These are phyloP conservation scores for Brachionus paranguensis DNA, from an alignment of 1,140 invertebrate species.

Conservation along the genomic window DNA sequence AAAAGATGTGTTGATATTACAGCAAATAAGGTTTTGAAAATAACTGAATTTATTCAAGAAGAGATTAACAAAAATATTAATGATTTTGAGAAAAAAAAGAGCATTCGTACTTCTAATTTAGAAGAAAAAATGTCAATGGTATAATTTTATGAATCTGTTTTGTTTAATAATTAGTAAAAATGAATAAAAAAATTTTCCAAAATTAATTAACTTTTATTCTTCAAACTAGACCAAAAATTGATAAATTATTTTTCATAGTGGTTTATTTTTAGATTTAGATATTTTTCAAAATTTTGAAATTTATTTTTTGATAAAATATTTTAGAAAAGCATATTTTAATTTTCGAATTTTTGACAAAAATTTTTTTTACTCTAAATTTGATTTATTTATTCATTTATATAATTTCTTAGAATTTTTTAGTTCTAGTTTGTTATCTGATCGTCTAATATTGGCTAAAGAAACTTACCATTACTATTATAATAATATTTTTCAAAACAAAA, in stretches of 20 bases:
- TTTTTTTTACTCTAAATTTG: not conserved
- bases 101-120: not conserved
- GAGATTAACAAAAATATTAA: constrained; percentile 58
- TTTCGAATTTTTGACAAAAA: not conserved
- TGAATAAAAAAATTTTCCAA: not conserved
- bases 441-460: too few species aligned
- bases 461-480: too few species aligned
- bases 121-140: constrained; percentile 1
- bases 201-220: not conserved
- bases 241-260: not conserved
- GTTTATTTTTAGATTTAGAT: not conserved
- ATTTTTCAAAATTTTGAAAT: not conserved
- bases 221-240: not conserved
- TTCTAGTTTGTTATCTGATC: too few species aligned
- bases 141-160: not conserved
- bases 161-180: not conserved
- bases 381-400: not conserved
- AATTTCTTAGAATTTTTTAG: not conserved
- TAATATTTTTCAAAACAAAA: too few species aligned
- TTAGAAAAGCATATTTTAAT: not conserved
- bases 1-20: constrained; percentile 69
- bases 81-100: not conserved
- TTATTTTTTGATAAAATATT: not conserved
- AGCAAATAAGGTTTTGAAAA: constrained; percentile 64
- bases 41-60: constrained; percentile 70